Evolutionary conservation across 2,113 vertebrate species (phyloP).

Genomic region (Heteronetta atricapilla): DNA sequence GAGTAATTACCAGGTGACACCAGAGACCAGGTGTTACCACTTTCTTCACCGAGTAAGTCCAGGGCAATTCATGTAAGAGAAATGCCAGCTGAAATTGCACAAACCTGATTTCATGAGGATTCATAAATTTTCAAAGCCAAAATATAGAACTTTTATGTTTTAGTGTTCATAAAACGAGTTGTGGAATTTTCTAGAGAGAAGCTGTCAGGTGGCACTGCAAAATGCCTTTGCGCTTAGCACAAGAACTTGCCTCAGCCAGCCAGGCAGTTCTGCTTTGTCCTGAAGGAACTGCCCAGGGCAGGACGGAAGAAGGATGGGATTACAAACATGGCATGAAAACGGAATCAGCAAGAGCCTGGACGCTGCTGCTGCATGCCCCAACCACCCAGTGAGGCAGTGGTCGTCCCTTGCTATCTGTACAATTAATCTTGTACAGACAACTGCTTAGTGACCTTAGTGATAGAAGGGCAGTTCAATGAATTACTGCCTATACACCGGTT

Average conservation of each 20-base stretch:
- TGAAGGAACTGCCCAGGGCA: background rate
- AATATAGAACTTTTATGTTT: background rate
- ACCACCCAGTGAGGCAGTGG: background rate
- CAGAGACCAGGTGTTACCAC: background rate
- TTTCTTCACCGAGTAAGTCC: background rate
- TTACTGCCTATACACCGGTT: background rate
- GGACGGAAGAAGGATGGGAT: background rate
- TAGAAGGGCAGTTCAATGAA: background rate
- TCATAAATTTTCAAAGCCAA: background rate
- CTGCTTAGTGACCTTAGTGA: background rate
- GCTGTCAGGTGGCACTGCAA: background rate
- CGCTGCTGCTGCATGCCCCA: background rate
- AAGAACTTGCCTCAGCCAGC: background rate
- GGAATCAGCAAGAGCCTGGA: background rate
- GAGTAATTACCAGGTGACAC: background rate
- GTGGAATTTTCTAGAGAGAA: background rate
- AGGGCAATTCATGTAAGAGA: background rate
- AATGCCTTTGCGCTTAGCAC: background rate
- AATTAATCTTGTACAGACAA: background rate
- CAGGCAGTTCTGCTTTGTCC: background rate
- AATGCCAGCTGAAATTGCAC: background rate
- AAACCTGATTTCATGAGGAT: background rate
- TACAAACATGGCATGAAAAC: background rate
- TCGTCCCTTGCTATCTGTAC: background rate
- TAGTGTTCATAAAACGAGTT: background rate